Conservation (phyloP, 2,113 vertebrate genomes). For the Myotis yumanensis region DNA sequence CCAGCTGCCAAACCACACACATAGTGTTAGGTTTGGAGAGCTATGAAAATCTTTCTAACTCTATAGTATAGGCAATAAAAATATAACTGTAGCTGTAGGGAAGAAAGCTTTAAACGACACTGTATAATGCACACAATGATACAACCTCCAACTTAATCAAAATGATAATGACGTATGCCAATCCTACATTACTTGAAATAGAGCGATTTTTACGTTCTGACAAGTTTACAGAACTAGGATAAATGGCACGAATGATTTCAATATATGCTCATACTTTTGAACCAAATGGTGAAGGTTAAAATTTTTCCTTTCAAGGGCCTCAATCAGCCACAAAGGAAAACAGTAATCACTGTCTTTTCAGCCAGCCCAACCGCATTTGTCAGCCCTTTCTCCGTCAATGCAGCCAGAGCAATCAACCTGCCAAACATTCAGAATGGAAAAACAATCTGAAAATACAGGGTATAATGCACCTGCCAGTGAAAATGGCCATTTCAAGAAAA, state of each 20-base stretch:
- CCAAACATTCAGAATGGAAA: conserved; percentile 99
- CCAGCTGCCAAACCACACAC: conserved; percentile 99
- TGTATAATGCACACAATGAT: conserved; percentile 88
- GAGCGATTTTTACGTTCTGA: conserved; percentile 95
- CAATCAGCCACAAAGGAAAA: conserved; percentile 99
- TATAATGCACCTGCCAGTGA: conserved; percentile 99
- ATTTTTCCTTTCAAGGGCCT: conserved; percentile 99
- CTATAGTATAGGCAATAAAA: conserved; percentile 87
- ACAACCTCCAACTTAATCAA: conserved; percentile 96
- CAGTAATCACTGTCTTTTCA: conserved; percentile 99
- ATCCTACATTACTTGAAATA: conserved; percentile 92
- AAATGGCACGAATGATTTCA: conserved; percentile 99
- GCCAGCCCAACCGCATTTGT: conserved; percentile 95
- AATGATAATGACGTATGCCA: conserved; percentile 99
- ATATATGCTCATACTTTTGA: conserved; percentile 96
- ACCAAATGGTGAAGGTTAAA: conserved; percentile 99
- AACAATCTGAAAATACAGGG: conserved; percentile 99
- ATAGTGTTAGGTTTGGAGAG: conserved; percentile 88
- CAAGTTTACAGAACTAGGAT: conserved; percentile 99
- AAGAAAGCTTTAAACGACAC: conserved; percentile 88
- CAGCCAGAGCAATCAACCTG: conserved; percentile 99
- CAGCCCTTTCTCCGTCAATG: conserved; percentile 98
- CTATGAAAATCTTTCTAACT: conserved; percentile 86
- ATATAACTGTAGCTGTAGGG: conserved; percentile 87
- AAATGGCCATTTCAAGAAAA: conserved; percentile 99